Conservation (phyloP, 2,797 vertebrate species). For the Apogon hyalosoma region DNA sequence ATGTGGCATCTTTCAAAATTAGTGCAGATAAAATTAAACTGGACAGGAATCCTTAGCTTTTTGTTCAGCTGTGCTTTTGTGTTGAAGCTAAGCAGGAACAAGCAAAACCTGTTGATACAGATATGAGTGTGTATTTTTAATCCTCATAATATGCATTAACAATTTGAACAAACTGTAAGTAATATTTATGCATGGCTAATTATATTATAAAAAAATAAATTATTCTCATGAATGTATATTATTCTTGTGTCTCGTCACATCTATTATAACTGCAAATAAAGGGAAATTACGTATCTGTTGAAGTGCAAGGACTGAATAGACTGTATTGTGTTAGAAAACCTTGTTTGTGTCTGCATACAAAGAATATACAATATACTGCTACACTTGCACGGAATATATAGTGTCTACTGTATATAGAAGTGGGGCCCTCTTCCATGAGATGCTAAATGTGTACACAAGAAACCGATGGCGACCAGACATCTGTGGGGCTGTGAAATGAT, state of each 20-base stretch:
- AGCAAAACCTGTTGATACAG: conserved; percentile 12
- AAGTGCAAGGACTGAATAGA: conserved; percentile 32
- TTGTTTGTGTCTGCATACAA: conserved; percentile 42
- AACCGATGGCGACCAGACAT: conserved; percentile 68
- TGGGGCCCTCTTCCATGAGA: conserved; percentile 60
- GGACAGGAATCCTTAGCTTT: background rate
- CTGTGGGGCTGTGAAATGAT: conserved; percentile 77
- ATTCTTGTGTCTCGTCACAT: conserved; percentile 3
- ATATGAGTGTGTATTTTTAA: conserved; percentile 11
- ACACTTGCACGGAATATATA: conserved; percentile 28
- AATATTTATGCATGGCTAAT: background rate
- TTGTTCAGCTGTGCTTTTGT: conserved; percentile 1
- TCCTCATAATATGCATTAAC: conserved; percentile 5
- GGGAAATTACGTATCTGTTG: conserved; percentile 9
- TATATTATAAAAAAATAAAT: conserved; percentile 14
- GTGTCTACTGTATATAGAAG: conserved; percentile 18
- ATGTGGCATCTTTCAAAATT: too few species aligned
- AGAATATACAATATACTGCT: conserved; percentile 38
- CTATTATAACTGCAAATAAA: conserved; percentile 26
- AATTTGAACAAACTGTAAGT: background rate
- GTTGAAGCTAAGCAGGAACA: conserved; percentile 18
- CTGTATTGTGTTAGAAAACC: conserved; percentile 25
- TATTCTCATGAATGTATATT: conserved; percentile 14
- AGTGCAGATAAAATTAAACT: too few species aligned
- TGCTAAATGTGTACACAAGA: conserved; percentile 71